Base-by-base conservation (phyloP, 2,797 vertebrate genomes). In the Peromyscus eremicus region DNA sequence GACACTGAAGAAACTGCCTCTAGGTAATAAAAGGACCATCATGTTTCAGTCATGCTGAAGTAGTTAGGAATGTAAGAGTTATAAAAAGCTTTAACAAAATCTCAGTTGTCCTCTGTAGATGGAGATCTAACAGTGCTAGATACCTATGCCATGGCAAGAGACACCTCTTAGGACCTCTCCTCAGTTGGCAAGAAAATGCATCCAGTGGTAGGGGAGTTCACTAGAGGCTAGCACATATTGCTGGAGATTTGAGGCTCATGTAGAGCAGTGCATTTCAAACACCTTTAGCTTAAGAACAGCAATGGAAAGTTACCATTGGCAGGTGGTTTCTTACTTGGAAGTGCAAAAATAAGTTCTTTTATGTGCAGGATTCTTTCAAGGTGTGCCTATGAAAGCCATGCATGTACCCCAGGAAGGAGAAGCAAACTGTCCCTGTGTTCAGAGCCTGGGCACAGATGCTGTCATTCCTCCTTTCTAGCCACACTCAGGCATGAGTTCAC, bases 311-410 rank as follows among this genome's bases (percentile, higher is more conserved):
- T 85, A 75, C 86, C 3, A 55, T 83, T 21, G 80, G 23, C 75
- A 80, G 73, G 27, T 3, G 29, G 27, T 34, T 84, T 95, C 32
- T 94, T 77, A 83, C 29, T 91, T 94, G 64, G 60, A 17, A 71
- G 34, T 93, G 17, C 81, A 79, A 88, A 75, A 57, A 2, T 27
- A 92, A 94, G 12, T 92, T 85, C 62, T 80, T 79, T 71, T 92
- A 73, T 17, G 37, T 27, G 70, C 68, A 94, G 82, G 60, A 49
- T 49, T 10, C 46, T 92, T 94, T 81, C n/a, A 94, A 12, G 62
- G 34, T 75, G 55, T 79, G 17, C 3, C 37, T 88, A 2, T 11
- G 40, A 92, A 80, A 37, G 5, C 16, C 29, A 40, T 12, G 27
- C 10, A 13, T 79, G 52, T 86, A 10, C 49, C 73, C 37, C 13